Base-by-base conservation (phyloP, 2,797 vertebrate genomes). In the Phylloscopus collybita region DNA sequence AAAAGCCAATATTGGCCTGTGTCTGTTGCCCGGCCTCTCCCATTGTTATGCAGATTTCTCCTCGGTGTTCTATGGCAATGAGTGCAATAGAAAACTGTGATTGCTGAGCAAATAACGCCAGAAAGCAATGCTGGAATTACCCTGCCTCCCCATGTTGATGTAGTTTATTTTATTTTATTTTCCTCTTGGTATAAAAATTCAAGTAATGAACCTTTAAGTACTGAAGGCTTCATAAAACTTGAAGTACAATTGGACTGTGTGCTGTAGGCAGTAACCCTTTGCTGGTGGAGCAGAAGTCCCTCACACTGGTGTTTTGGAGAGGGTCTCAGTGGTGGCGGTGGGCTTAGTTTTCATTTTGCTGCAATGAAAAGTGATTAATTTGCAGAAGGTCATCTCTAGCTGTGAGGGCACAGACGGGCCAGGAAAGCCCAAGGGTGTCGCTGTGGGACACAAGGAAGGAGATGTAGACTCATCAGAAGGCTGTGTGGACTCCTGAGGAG, bases 231-330 rank as follows among this genome's bases (percentile, higher is more conserved):
- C 34, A 13, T 86, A 84, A 47, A 71, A 61, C 16, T 65, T 78
- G 4, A 21, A 47, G 25, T n/a, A 26, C 62, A 66, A 61, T 47
- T 16, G 42, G 29, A 2, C 5, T 0, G 0, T 10, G n/a, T 19
- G 2, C 3, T 17, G 13, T 16, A 34, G 50, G 26, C 1, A 34
- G 30, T 11, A 74, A 23, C 18, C 19, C 29, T 71, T 10, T 23
- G 59, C 40, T 20, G 54, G 5, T 16, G 57, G 29, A 53, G 20
- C 32, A 16, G 25, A 69, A 62, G 18, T 7, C 6, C 36, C 45
- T 56, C n/a, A 5, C 11, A 0, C 9, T 29, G 44, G 11, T 32
- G 21, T 32, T 80, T 40, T 18, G 50, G 60, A 34, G 53, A 66
- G 42, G n/a, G 30, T 45, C 57, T 57, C 2, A 12, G 30, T 21